phyloP scores from a whole-genome alignment of 2,888 invertebrate species.

The Pseudolycoriella hygida region DNA sequence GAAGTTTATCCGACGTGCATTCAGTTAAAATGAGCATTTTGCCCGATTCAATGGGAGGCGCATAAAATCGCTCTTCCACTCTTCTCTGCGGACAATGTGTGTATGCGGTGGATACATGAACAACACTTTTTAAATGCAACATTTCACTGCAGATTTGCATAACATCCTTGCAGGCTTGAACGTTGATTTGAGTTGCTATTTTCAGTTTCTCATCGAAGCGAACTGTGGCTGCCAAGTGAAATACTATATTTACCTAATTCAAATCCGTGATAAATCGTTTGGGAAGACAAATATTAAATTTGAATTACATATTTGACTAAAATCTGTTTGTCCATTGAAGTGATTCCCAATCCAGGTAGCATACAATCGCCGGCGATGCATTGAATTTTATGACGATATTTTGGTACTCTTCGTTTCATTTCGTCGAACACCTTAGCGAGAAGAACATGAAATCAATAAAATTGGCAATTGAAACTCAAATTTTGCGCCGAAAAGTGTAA shows the following conservation, averaged over 20 bases:
- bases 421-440: conserved; percentile 29
- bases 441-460: neutral
- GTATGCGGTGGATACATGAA: conserved; percentile 42
- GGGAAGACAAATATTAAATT: conserved; percentile 5
- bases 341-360: conserved; percentile 33
- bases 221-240: conserved; percentile 40
- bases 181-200: conserved; percentile 54
- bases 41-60: conserved; percentile 32
- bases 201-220: conserved; percentile 58
- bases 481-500: neutral
- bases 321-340: conserved; percentile 27
- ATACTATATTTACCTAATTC: conserved; percentile 29
- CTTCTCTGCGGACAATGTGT: conserved; percentile 31
- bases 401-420: conserved; percentile 32
- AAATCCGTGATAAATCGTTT: neutral
- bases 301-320: conserved; percentile 30
- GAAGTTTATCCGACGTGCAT: conserved; percentile 31
- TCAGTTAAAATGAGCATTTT: conserved; percentile 34
- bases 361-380: conserved; percentile 36
- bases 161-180: conserved; percentile 46
- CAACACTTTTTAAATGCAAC: conserved; percentile 28
- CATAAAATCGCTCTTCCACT: conserved; percentile 38
- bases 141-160: conserved; percentile 47
- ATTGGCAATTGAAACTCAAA: neutral
- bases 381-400: conserved; percentile 36